These are phyloP conservation scores for Heliconius hortense DNA, from an alignment of 2,888 invertebrate genomes.

Conservation along the genomic window DNA sequence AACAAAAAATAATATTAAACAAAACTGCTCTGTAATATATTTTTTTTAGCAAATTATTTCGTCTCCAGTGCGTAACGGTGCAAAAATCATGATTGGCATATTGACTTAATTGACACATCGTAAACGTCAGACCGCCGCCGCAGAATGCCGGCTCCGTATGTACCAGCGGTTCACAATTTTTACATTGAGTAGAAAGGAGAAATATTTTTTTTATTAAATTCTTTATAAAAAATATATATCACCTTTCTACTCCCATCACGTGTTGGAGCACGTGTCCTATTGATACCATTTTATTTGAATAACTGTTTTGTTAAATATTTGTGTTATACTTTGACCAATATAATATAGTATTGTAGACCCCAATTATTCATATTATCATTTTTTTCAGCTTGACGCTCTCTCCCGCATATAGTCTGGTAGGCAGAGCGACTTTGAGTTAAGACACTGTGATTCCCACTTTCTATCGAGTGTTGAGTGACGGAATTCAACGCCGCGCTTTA, in stretches of 20 bases:
- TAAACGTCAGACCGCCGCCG: conserved; percentile 3
- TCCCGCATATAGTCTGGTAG: too few species aligned
- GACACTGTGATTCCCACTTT: too few species aligned
- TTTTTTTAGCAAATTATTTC: conserved; percentile 26
- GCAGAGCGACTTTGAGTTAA: too few species aligned
- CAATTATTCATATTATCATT: too few species aligned
- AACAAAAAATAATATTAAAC: background rate
- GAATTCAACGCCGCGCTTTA: too few species aligned
- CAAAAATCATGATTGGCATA: conserved; percentile 35
- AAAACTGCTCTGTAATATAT: conserved; percentile 9
- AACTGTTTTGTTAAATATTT: conserved; percentile 1
- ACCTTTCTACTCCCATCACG: conserved; percentile 7
- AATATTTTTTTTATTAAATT: too few species aligned
- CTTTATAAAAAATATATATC: background rate
- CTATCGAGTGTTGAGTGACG: too few species aligned
- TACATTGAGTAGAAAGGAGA: background rate
- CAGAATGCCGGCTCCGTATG: background rate
- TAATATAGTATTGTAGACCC: too few species aligned
- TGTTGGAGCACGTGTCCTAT: background rate
- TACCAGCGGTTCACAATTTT: background rate
- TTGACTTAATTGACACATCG: conserved; percentile 17
- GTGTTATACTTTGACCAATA: too few species aligned
- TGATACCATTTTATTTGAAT: conserved; percentile 3
- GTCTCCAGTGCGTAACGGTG: conserved; percentile 36
- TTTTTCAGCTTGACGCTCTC: too few species aligned